phyloP scores from a whole-genome alignment of 2,797 vertebrate genomes.

The Loriculus beryllinus region DNA sequence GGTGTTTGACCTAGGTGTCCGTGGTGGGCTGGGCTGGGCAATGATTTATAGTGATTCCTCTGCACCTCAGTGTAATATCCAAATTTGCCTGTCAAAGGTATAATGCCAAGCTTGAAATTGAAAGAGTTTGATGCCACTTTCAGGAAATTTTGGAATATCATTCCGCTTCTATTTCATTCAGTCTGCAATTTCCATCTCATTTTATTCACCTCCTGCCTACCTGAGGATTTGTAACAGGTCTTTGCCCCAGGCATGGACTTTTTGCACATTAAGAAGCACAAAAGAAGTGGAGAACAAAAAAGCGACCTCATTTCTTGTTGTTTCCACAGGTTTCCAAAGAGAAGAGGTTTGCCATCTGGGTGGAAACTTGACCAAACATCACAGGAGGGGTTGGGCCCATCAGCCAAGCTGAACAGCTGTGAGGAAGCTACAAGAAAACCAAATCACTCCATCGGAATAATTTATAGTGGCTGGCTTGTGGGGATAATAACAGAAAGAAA shows the following conservation, averaged over 20 bases:
- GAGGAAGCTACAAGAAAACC: constrained; percentile 1
- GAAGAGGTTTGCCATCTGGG: constrained; percentile 27
- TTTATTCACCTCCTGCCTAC: neutral
- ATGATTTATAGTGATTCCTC: neutral
- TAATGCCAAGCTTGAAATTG: neutral
- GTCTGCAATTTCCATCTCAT: neutral
- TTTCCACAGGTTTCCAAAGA: neutral
- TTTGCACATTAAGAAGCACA: neutral
- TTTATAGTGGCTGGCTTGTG: neutral
- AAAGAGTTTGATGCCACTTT: neutral
- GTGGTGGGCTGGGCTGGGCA: neutral
- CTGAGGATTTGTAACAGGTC: neutral
- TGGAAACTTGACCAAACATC: constrained; percentile 33
- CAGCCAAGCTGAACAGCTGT: constrained; percentile 27
- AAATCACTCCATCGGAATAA: neutral
- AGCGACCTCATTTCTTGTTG: neutral
- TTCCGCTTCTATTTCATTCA: neutral
- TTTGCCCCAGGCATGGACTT: neutral
- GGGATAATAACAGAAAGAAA: constrained; percentile 11
- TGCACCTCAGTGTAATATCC: neutral
- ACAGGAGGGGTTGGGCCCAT: constrained; percentile 1
- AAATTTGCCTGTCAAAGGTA: neutral
- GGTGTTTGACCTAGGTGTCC: neutral
- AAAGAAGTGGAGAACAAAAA: constrained; percentile 7
- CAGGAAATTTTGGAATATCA: neutral